Evolutionary conservation across 2,888 invertebrate genomes (phyloP).

Genomic region (Rhopalosiphum nymphaeae): DNA sequence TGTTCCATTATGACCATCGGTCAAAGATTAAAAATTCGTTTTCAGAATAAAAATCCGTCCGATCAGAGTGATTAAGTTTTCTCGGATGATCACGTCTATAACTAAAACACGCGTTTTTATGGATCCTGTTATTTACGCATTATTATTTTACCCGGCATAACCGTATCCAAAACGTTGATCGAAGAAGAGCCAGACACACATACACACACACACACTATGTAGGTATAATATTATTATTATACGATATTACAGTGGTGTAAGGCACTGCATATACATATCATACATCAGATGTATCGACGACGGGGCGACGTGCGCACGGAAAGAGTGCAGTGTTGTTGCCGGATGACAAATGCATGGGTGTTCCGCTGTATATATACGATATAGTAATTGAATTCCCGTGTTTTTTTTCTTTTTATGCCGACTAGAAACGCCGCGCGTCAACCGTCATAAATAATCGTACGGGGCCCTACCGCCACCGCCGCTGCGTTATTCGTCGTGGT

Average conservation of each 20-base stretch:
- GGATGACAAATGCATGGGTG: conserved; percentile 63
- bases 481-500: conserved; percentile 10
- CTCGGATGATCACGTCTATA: background rate
- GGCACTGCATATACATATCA: background rate
- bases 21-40: background rate
- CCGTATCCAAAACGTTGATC: background rate
- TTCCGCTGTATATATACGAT: conserved; percentile 27
- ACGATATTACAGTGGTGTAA: background rate
- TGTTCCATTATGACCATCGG: background rate
- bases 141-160: background rate
- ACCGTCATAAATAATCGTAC: conserved; percentile 64
- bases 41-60: background rate
- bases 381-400: conserved; percentile 62
- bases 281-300: background rate
- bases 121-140: no score
- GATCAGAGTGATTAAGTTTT: background rate
- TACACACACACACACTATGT: background rate
- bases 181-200: background rate
- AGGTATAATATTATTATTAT: background rate
- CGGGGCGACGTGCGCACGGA: conserved; percentile 12
- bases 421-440: conserved; percentile 50
- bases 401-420: conserved; percentile 47
- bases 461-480: conserved; percentile 24
- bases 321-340: conserved; percentile 38
- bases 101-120: background rate